Base-by-base conservation (phyloP, 2,797 vertebrate genomes). In the Xiphorhynchus erythropygius region DNA sequence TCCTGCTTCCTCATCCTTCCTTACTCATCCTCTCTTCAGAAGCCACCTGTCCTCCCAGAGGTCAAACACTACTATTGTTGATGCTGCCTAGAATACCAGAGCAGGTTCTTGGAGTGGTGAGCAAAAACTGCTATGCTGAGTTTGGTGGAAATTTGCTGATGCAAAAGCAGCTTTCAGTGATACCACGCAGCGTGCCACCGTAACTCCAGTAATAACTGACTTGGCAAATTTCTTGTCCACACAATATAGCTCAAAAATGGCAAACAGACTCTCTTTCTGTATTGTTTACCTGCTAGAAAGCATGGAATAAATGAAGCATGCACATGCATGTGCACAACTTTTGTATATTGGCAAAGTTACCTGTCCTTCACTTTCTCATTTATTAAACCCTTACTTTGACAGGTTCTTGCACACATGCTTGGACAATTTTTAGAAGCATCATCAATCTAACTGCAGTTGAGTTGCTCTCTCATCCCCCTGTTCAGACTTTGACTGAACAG, bases 301-400 rank as follows among this genome's bases (percentile, higher is more conserved):
- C 3, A 7, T 17, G 13, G 68, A 93, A 73, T 90, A 97, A 96
- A 97, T 96, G 96, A 92, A 93, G 90, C 93, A 68, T 96, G 87
- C 55, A 74, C 6, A 3, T 74, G 70, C 55, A 91, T 81, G 90
- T 89, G 89, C 84, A 90, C 92, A 93, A 47, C 91, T 96, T 95
- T 46, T 59, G 55, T 96, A 69, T 92, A 94, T 83, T 81, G 86
- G 70, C 80, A 97, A 96, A 96, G 94, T 82, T 92, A 96, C 93
- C 88, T 96, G 75, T 64, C 95, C 70, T 82, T 95, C 79, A 82
- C 71, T 70, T 78, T 87, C 75, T 91, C 86, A 88, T 94, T 96
- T 97, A 96, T 96, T 94, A 96, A 93, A 90, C 77, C 87, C 91
- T 60, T 87, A 87, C 85, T 97, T 96, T 96, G 96, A 93, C 91